Evolutionary conservation across 2,888 invertebrate species (phyloP).

Genomic region (Maniola hyperantus): DNA sequence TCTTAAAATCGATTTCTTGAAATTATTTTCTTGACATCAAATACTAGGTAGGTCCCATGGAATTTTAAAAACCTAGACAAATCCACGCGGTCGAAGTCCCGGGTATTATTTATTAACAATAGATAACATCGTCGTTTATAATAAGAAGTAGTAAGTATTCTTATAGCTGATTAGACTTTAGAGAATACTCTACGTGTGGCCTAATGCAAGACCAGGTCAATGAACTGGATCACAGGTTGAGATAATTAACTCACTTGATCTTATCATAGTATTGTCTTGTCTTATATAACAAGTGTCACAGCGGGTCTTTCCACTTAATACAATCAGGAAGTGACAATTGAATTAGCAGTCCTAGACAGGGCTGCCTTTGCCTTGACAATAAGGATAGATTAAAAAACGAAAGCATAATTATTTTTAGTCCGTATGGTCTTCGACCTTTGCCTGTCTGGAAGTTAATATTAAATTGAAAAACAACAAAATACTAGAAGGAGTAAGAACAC

Average conservation of each 20-base stretch:
- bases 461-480: too few relatives aligned
- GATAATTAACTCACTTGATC: slow-evolving; percentile 40
- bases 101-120: too few relatives aligned
- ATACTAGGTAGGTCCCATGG: too few relatives aligned
- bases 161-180: not conserved
- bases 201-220: slow-evolving; percentile 34
- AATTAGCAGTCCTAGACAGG: slow-evolving; percentile 61
- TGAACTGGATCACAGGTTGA: slow-evolving; percentile 38
- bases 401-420: too few relatives aligned
- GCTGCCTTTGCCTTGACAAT: slow-evolving; percentile 35
- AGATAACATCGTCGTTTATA: not conserved
- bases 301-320: slow-evolving; percentile 46
- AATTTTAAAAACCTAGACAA: too few relatives aligned
- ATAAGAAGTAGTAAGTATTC: not conserved
- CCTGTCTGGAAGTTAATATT: too few relatives aligned
- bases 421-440: too few relatives aligned
- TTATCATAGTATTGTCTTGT: slow-evolving; percentile 45
- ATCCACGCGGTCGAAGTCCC: too few relatives aligned
- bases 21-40: too few relatives aligned
- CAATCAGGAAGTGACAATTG: slow-evolving; percentile 77
- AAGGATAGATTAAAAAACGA: not conserved
- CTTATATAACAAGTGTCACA: slow-evolving; percentile 40
- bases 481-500: not conserved
- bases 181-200: not conserved
- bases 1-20: too few relatives aligned